A percentile compares a stretch with the other conserved stretches of the same genome.
Evolutionary conservation across 53 echinoderm and acorn worm species (phyloP).

Genomic region (Temnopleurus reevesii): DNA sequence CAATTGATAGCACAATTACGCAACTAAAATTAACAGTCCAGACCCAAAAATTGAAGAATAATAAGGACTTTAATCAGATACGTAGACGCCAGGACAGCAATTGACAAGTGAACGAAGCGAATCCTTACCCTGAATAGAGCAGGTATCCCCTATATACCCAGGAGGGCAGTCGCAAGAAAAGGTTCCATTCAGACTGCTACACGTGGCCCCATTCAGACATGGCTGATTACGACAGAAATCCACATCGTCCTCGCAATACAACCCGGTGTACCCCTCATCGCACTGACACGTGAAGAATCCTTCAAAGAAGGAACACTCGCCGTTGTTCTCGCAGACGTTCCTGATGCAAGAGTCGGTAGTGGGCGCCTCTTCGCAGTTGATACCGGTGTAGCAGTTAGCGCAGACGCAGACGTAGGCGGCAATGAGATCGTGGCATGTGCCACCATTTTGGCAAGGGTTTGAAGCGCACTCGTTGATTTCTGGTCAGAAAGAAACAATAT

Average conservation of each 20-base stretch:
- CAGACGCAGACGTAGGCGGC: slow-evolving; percentile 56
- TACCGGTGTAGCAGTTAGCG: slow-evolving; percentile 57
- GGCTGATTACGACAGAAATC: slow-evolving; percentile 27
- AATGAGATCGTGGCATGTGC: slow-evolving; percentile 40
- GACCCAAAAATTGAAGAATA: too few relatives aligned
- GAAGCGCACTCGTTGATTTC: slow-evolving; percentile 67
- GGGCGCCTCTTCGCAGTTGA: slow-evolving; percentile 60
- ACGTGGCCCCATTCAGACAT: slow-evolving; percentile 63
- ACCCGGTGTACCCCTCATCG: slow-evolving; percentile 67
- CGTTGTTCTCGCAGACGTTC: slow-evolving; percentile 72
- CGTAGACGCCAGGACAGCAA: too few relatives aligned
- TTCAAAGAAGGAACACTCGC: slow-evolving; percentile 64
- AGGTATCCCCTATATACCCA: slow-evolving; percentile 39
- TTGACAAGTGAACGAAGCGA: too few relatives aligned
- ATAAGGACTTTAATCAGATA: too few relatives aligned
- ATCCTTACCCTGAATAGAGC: slow-evolving; percentile 66
- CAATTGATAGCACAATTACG: too few relatives aligned
- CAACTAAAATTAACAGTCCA: too few relatives aligned
- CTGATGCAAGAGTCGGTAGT: not conserved
- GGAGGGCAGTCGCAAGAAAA: slow-evolving; percentile 42
- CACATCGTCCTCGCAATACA: slow-evolving; percentile 70
- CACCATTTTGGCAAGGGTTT: slow-evolving; percentile 63
- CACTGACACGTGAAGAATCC: slow-evolving; percentile 69
- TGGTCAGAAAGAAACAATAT: not conserved
- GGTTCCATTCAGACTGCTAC: slow-evolving; percentile 42